These are phyloP conservation scores for Probosciger aterrimus DNA, from an alignment of 2,113 vertebrate genomes.

Conservation along the genomic window DNA sequence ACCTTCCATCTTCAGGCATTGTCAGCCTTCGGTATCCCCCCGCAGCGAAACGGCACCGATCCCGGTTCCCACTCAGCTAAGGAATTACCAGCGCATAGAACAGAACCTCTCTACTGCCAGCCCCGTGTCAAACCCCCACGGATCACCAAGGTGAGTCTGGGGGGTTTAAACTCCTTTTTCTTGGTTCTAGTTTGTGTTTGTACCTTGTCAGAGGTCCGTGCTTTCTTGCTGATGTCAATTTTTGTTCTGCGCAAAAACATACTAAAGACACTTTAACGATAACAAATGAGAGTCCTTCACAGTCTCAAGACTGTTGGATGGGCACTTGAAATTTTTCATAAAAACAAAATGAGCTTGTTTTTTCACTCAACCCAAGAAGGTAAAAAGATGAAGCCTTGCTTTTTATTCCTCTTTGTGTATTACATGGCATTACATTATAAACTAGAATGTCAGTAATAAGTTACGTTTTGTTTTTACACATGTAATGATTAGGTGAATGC, in stretches of 20 bases:
- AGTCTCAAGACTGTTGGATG: background rate
- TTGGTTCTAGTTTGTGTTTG: background rate
- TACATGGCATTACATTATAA: constrained; percentile 2
- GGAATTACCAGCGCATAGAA: constrained; percentile 96
- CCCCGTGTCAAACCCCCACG: constrained; percentile 80
- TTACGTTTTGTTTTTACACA: constrained; percentile 12
- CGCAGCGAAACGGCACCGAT: constrained; percentile 90
- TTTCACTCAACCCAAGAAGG: background rate
- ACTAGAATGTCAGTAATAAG: constrained; percentile 5
- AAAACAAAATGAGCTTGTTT: constrained; percentile 3
- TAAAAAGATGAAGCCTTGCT: constrained; percentile 3
- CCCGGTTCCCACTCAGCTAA: constrained; percentile 93
- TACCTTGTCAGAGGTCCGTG: background rate
- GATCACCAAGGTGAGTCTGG: constrained; percentile 87
- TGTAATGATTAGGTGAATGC: background rate
- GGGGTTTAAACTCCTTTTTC: background rate
- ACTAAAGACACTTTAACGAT: background rate
- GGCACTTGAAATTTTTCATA: background rate
- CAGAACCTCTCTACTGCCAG: constrained; percentile 89
- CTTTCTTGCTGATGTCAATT: background rate
- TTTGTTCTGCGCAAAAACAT: background rate
- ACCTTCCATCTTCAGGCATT: constrained; percentile 74
- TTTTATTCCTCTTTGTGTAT: background rate
- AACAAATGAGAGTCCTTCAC: background rate
- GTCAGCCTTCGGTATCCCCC: constrained; percentile 83